Evolutionary conservation across 2,888 invertebrate species (phyloP), one percentile per base, ranked within the genome.

Genomic region (Raillietiella orientalis): DNA sequence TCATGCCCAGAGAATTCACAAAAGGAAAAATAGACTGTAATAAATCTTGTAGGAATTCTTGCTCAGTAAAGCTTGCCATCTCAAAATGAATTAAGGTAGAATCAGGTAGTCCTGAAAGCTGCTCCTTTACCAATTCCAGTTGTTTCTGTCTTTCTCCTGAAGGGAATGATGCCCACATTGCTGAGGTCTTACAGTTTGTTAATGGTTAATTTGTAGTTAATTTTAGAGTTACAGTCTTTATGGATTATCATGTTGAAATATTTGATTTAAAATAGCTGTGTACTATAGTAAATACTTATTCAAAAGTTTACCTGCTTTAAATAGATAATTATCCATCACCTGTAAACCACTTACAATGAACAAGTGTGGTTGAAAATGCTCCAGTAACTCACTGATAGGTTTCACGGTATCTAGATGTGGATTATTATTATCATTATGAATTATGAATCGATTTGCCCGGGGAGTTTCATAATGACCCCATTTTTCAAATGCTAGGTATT

Each of bases 311-410:
- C 60, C 59, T 41, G 52, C 44, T 34, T 51, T 47, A 36, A 63
- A 65, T 3, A 66, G 66, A 43, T 61, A 71, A 43, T 66, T 71
- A 39, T 75, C 74, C 71, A 75, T 69, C 69, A 74, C 70, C 42
- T 75, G 75, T 24, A 75, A 48, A 5, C 74, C 75, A 38, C 72
- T 67, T 27, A 75, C 56, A 32, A 75, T 66, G 34, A 74, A 50
- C 32, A 75, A 49, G 39, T 66, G 54, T 2, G 74, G 69, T 23
- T 55, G 50, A 37, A 62, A 71, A 5, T 42, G 40, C 8, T 52
- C 47, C 30, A 74, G 41, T 29, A 55, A 42, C 34, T 55, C 49
- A 14, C 58, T 59, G 38, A 75, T 60, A 31, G 58, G 58, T 39
- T 70, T 65, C 32, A 72, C 46, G 1, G 71, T 63, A 36, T 58